Evolutionary conservation across 2,888 invertebrate species (phyloP), one percentile per base, ranked within the genome.

Genomic region (Abscondita cerata): DNA sequence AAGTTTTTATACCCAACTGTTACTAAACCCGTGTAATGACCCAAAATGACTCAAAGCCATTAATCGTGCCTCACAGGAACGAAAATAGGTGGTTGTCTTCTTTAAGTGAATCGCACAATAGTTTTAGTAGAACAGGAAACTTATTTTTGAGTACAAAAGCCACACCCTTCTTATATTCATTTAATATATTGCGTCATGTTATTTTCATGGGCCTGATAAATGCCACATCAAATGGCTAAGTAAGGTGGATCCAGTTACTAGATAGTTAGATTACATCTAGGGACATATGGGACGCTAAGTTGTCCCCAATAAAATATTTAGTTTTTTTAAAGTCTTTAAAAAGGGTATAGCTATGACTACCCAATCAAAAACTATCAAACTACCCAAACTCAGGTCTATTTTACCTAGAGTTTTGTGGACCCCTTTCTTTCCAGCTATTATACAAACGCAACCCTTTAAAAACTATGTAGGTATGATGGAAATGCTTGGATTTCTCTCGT

Each of bases 181-280:
- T 15, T 25, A 54, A 33, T 11, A 54, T 18, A 16, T 54, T 31
- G 5, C 44, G 25, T 46, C 54, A 54, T 2, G 44, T 9, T 12
- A 31, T 31, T 25, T 54, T 54, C 2, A 54, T n/a, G 5, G 54
- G 46, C 16, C 54, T 41, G 44, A 54, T 46, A 41, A 44, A 44
- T 41, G 44, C 54, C 33, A 46, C 44, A 31, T 46, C 54, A 13
- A 54, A 18, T 11, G 54, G 31, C n/a, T 48, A 12, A 9, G n/a
- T n/a, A 11, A 25, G 47, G 25, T 25, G 47, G 25, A 31, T 48
- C 12, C 25, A 20, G 13, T 48, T 48, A 2, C n/a, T 11, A 12
- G 47, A 48, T 12, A 25, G 12, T 31, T 25, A 13, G 11, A 25
- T 25, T 31, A 48, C 11, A 36, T 36, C 36, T 11, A 12, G 25